phyloP scores from a whole-genome alignment of 2,797 vertebrate species.

The Poecile montanus region DNA sequence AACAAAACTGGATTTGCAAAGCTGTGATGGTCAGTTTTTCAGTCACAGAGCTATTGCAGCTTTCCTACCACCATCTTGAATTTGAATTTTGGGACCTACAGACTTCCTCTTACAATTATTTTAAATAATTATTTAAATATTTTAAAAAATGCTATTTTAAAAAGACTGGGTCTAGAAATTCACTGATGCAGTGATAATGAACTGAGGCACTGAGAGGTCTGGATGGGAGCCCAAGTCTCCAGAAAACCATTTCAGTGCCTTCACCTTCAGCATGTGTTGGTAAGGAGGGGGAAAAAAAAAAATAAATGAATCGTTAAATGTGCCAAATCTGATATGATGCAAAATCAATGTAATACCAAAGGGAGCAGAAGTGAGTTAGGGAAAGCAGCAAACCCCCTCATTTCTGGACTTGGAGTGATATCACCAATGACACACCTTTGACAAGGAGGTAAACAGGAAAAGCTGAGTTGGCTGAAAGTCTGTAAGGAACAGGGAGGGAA shows the following conservation, averaged over 20 bases:
- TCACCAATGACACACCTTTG: background rate
- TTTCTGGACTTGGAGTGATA: conserved; percentile 40
- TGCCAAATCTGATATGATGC: background rate
- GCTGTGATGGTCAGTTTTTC: background rate
- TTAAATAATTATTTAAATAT: too few species aligned
- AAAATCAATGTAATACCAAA: background rate
- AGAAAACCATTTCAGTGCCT: background rate
- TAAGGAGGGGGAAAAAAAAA: background rate
- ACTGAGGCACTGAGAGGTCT: background rate
- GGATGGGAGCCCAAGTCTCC: background rate
- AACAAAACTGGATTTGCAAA: background rate
- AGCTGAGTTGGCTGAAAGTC: conserved; percentile 53
- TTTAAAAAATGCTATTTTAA: background rate
- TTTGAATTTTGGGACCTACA: background rate
- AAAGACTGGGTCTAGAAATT: background rate
- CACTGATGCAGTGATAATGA: background rate
- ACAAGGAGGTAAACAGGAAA: conserved; percentile 72
- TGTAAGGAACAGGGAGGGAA: conserved; percentile 45
- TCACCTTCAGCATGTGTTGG: background rate
- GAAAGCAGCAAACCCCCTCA: conserved; percentile 15
- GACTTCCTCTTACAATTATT: background rate
- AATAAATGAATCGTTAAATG: background rate
- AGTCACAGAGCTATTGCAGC: background rate
- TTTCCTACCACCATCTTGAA: background rate
- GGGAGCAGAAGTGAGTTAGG: background rate